These are phyloP conservation scores for Battus philenor DNA, from an alignment of 1,140 invertebrate species.

Conservation along the genomic window DNA sequence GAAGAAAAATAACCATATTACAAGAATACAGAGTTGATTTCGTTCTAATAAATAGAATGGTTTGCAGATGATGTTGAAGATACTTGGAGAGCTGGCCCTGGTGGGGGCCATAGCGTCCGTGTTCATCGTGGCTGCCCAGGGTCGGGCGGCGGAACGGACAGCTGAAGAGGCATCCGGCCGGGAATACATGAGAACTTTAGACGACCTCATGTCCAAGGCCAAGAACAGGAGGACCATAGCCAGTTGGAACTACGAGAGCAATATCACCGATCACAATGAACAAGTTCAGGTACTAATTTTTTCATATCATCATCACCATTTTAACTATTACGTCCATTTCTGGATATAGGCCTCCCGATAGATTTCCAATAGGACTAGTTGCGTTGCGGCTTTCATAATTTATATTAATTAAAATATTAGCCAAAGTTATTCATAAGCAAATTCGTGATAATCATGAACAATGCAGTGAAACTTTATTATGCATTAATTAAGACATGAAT, in stretches of 20 bases:
- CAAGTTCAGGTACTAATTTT: conserved; percentile 69
- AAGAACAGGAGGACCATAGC: conserved; percentile 76
- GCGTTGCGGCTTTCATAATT: too few relatives aligned
- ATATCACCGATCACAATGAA: conserved; percentile 84
- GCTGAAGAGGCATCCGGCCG: conserved; percentile 77
- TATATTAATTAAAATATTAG: too few relatives aligned
- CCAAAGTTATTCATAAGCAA: too few relatives aligned
- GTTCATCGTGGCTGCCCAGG: conserved; percentile 66
- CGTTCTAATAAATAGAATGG: too few relatives aligned
- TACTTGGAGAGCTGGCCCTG: conserved; percentile 56
- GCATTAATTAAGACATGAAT: too few relatives aligned
- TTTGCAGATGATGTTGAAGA: conserved; percentile 58
- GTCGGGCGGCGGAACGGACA: conserved; percentile 69
- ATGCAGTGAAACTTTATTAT: too few relatives aligned
- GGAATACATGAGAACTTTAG: conserved; percentile 77
- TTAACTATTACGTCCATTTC: too few relatives aligned
- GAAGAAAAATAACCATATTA: too few relatives aligned
- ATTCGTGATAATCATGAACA: too few relatives aligned
- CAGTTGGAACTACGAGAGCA: conserved; percentile 83
- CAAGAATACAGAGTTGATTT: too few relatives aligned
- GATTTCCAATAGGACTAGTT: too few relatives aligned
- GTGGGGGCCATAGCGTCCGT: conserved; percentile 66
- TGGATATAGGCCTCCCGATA: too few relatives aligned
- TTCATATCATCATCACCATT: background rate
- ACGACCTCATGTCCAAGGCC: conserved; percentile 73